phyloP scores from a whole-genome alignment of 2,113 vertebrate species.

The Callospermophilus lateralis region DNA sequence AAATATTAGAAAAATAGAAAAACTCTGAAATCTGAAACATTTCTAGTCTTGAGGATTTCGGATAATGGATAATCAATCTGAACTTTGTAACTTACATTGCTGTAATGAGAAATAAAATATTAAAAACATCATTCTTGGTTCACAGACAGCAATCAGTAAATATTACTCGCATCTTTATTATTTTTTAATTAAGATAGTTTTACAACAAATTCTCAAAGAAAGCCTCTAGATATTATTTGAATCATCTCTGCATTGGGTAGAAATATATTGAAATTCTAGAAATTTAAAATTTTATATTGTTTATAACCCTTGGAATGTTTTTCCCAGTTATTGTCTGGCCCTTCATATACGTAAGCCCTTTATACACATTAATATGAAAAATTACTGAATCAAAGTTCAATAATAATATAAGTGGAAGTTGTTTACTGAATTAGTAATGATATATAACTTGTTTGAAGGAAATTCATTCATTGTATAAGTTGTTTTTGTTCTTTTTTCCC shows the following conservation, averaged over 20 bases:
- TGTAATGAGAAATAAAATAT: neutral
- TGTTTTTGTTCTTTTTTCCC: neutral
- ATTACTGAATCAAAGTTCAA: neutral
- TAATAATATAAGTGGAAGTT: neutral
- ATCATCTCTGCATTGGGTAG: neutral
- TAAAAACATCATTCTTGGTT: neutral
- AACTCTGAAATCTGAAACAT: neutral
- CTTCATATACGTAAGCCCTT: neutral
- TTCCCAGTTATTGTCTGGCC: neutral
- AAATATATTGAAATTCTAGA: neutral
- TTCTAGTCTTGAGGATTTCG: neutral
- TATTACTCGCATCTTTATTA: neutral
- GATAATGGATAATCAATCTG: neutral
- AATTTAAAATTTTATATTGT: constrained; percentile 5
- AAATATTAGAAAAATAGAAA: neutral
- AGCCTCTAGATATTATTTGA: neutral
- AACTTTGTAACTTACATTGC: neutral
- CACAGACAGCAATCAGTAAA: neutral
- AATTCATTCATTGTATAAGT: neutral
- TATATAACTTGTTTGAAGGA: neutral
- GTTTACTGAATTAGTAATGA: neutral
- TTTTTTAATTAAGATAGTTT: neutral
- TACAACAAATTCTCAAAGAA: constrained; percentile 18
- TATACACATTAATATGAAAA: neutral
- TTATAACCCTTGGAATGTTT: neutral